A percentile compares a stretch with the other conserved stretches of the same genome.
Conservation (phyloP, 2,888 invertebrate species). For the Pollenia labialis region DNA sequence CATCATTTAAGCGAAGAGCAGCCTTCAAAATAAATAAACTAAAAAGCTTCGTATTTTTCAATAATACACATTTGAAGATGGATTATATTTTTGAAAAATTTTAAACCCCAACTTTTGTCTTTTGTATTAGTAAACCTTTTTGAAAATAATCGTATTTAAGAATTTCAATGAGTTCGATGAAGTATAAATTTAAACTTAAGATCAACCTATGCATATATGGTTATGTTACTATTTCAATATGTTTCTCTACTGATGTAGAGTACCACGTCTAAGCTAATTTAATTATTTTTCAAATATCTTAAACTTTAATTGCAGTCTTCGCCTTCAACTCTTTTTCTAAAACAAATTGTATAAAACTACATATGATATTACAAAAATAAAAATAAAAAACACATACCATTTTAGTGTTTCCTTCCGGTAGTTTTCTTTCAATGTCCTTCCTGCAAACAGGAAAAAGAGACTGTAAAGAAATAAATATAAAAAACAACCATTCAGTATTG, state of each 20-base stretch:
- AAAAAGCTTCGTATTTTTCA: too few relatives aligned
- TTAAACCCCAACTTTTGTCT: too few relatives aligned
- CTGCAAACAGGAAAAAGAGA: constrained; percentile 74
- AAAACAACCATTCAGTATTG: constrained; percentile 19
- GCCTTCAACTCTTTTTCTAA: constrained; percentile 7
- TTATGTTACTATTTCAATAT: too few relatives aligned
- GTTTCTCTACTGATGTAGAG: not conserved
- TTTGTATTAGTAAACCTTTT: too few relatives aligned
- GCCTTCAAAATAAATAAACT: too few relatives aligned
- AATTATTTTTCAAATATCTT: constrained; percentile 20
- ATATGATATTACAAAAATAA: constrained; percentile 12
- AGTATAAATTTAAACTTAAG: too few relatives aligned
- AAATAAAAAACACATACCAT: constrained; percentile 76
- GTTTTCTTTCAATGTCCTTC: constrained; percentile 81
- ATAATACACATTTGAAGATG: too few relatives aligned
- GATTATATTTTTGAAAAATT: too few relatives aligned
- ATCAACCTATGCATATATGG: too few relatives aligned
- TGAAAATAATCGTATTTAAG: too few relatives aligned
- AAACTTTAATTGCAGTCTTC: constrained; percentile 23
- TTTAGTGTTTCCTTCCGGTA: constrained; percentile 83
- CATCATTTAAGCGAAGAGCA: too few relatives aligned
- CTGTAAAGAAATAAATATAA: constrained; percentile 29
- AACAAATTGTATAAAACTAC: constrained; percentile 3
- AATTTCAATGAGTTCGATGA: too few relatives aligned
- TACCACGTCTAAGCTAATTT: constrained; percentile 21